Base-by-base conservation (phyloP, 2,113 vertebrate species). In the Perognathus longimembris region DNA sequence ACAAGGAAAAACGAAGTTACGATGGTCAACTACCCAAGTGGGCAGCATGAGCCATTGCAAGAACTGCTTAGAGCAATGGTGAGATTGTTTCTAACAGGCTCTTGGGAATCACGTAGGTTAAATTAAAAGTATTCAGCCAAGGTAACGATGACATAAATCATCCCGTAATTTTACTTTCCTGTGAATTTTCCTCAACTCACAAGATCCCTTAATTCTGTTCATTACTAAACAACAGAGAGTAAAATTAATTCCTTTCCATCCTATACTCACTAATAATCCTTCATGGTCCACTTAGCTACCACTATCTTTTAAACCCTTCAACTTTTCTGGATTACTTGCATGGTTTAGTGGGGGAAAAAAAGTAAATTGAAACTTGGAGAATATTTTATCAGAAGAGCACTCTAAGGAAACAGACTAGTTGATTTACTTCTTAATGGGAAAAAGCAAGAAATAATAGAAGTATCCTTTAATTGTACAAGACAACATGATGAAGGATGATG, bases 361-460 rank as follows among this genome's bases (percentile, higher is more conserved):
- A 89, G 34, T 86, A 74, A 74, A 70, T 38, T 86, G 34, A 71
- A 92, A 88, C 34, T 59, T 93, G 28, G 79, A 32, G 7, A 94
- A 91, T n/a, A 89, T 80, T 18, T 89, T 91, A 87, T 96, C 76
- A 92, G 70, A 79, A 92, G 90, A 66, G 24, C 9, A 20, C 76
- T 92, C 57, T 50, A 79, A 80, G 42, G 80, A 91, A 92, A 89
- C 22, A 93, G 36, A 77, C 38, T 57, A 69, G 70, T 76, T 88
- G 75, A 80, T 42, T 80, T 85, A 17, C 15, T 50, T 82, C 38
- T 80, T 92, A 95, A 89, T 73, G 67, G 32, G 88, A 78, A 38
- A 63, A 71, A 34, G 12, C 71, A 90, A 88, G 28, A 70, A 69
- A 82, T 85, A 92, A 78, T 10, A 87, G 63, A 95, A 95, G 12